Conservation (phyloP, 1,140 invertebrate genomes). For the Acromyrmex charruanus region DNA sequence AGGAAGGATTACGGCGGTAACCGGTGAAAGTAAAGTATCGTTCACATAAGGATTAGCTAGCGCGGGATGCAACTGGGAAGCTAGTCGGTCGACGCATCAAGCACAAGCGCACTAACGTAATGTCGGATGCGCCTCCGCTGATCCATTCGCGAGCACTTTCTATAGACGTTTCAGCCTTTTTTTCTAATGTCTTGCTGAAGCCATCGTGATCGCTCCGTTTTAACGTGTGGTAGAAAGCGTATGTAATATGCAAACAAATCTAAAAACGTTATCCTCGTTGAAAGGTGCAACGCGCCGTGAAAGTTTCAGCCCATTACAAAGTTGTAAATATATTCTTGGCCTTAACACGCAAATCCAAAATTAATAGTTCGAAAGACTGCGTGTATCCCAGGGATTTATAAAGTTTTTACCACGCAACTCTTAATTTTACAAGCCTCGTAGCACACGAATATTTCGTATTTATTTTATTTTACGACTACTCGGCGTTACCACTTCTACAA, state of each 20-base stretch:
- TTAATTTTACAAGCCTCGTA: background rate
- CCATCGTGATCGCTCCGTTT: background rate
- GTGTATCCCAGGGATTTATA: background rate
- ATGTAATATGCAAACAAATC: slow-evolving; percentile 12
- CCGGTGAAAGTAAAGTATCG: slow-evolving; percentile 59
- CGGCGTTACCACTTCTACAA: background rate
- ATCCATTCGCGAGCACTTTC: slow-evolving; percentile 11
- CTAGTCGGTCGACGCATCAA: slow-evolving; percentile 38
- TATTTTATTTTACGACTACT: background rate
- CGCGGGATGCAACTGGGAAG: slow-evolving; percentile 38
- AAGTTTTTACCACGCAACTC: background rate
- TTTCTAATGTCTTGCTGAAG: background rate
- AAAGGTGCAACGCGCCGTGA: background rate
- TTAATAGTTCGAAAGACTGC: background rate
- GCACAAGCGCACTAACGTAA: slow-evolving; percentile 40
- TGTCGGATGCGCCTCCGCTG: background rate
- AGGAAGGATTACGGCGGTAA: slow-evolving; percentile 39
- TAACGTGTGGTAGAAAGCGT: background rate
- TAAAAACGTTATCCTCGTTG: slow-evolving; percentile 4
- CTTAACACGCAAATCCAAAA: background rate
- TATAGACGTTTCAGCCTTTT: slow-evolving; percentile 1
- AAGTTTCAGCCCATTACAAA: background rate
- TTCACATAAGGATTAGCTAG: slow-evolving; percentile 59
- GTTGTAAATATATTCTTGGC: background rate
- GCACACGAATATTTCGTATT: background rate